Percentiles rank a stretch among this genome's conserved stretches.
Conservation (phyloP, 2,888 invertebrate species). For the Hyppa rectilinea region DNA sequence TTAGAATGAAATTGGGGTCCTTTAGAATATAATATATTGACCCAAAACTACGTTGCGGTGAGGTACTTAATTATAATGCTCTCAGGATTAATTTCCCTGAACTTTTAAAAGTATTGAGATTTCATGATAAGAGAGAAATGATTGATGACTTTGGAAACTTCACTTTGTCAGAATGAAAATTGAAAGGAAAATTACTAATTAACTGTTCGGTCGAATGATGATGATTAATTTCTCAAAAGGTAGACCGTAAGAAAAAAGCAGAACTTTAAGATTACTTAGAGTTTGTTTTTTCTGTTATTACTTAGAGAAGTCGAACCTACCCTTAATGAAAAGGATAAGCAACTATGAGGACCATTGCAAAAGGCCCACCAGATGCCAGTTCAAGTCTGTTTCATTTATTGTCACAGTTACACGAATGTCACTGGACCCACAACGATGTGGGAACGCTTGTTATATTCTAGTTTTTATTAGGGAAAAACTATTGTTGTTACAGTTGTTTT, state of each 20-base stretch:
- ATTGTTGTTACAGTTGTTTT: constrained; percentile 35
- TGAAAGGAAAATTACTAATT: constrained; percentile 20
- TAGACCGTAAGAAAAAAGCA: not conserved
- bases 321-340: constrained; percentile 29
- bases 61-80: not conserved
- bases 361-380: constrained; percentile 21
- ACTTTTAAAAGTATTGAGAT: constrained; percentile 40
- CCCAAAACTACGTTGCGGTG: not conserved
- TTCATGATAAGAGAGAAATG: constrained; percentile 28
- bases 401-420: constrained; percentile 23
- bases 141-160: constrained; percentile 48
- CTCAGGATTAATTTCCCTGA: not conserved
- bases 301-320: not conserved
- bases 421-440: constrained; percentile 10
- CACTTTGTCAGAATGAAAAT: constrained; percentile 11
- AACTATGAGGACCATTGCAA: constrained; percentile 4
- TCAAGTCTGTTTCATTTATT: constrained; percentile 25
- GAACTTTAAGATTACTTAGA: not conserved
- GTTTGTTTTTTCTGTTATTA: not conserved
- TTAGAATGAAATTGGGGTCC: not conserved
- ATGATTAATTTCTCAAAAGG: constrained; percentile 11
- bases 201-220: constrained; percentile 6
- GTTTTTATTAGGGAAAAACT: constrained; percentile 48
- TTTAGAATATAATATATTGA: not conserved
- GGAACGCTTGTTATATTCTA: constrained; percentile 37